These are phyloP conservation scores for Petaurus breviceps DNA, from an alignment of 2,113 vertebrate genomes.

Conservation along the genomic window DNA sequence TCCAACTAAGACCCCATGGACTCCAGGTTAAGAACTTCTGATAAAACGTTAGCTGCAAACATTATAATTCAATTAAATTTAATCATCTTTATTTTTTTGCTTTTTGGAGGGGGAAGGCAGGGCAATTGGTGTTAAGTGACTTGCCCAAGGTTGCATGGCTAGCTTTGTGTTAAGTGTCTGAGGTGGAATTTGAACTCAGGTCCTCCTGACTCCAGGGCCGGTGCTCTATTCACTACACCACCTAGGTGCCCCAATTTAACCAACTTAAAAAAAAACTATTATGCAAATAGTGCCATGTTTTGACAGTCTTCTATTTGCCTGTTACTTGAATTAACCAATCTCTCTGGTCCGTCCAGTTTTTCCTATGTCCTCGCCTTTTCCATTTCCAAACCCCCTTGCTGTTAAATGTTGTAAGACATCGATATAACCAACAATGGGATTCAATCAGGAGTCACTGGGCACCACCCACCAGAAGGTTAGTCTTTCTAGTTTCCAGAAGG, in stretches of 20 bases:
- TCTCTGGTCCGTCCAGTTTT: neutral
- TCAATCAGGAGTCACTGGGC: neutral
- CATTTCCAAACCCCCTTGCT: neutral
- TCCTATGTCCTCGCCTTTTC: neutral
- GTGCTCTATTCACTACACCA: no score
- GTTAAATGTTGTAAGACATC: neutral
- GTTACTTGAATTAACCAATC: neutral
- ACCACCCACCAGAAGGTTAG: no score
- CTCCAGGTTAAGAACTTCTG: neutral
- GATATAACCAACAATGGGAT: neutral
- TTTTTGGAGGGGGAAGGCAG: no score
- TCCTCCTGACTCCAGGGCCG: no score
- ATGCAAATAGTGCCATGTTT: accelerated
- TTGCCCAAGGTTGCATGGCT: no score
- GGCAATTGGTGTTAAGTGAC: no score
- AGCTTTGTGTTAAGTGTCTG: no score
- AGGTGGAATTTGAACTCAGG: no score
- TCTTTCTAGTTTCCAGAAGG: neutral
- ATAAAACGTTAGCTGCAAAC: neutral
- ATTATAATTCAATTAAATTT: neutral
- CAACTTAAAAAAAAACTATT: neutral
- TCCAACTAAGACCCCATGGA: neutral
- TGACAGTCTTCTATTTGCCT: neutral
- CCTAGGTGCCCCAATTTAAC: no score
- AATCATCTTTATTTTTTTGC: neutral